A percentile compares a stretch with the other conserved stretches of the same genome.
Conservation (phyloP, 2,113 vertebrate genomes). For the Eulemur rufifrons region DNA sequence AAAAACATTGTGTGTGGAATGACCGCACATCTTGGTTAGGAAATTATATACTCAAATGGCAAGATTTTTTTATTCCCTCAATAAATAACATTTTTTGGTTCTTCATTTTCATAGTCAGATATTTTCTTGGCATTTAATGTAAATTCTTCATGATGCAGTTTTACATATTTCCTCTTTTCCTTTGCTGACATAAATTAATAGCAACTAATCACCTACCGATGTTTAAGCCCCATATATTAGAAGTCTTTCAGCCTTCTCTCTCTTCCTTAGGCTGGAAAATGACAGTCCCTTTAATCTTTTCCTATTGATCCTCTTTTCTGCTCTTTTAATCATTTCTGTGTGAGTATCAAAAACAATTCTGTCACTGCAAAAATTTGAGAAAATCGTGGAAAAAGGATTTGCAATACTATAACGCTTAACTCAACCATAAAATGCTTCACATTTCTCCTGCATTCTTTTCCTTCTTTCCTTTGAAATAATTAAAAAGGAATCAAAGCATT, state of each 20-base stretch:
- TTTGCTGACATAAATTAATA: constrained; percentile 53
- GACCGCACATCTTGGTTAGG: not conserved
- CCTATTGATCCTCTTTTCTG: constrained; percentile 36
- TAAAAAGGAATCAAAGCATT: not conserved
- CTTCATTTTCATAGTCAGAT: not conserved
- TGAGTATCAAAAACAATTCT: constrained; percentile 38
- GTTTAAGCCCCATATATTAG: not conserved
- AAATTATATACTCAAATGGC: not conserved
- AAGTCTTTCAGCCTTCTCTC: not conserved
- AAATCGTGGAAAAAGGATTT: constrained; percentile 36
- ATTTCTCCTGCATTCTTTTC: not conserved
- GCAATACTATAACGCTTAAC: not conserved
- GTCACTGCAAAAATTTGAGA: constrained; percentile 6
- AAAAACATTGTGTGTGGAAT: not conserved
- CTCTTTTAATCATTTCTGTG: constrained; percentile 60
- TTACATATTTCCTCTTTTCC: not conserved
- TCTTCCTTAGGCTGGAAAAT: constrained; percentile 42
- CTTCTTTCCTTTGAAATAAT: constrained; percentile 2
- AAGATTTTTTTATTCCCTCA: not conserved
- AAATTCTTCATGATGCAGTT: not conserved
- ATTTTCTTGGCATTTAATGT: not conserved
- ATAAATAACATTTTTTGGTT: not conserved
- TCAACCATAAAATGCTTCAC: not conserved
- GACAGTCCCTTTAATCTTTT: constrained; percentile 53
- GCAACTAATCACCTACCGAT: not conserved